Evolutionary conservation across 2,797 vertebrate genomes (phyloP).

Genomic region (Gorsachius magnificus): DNA sequence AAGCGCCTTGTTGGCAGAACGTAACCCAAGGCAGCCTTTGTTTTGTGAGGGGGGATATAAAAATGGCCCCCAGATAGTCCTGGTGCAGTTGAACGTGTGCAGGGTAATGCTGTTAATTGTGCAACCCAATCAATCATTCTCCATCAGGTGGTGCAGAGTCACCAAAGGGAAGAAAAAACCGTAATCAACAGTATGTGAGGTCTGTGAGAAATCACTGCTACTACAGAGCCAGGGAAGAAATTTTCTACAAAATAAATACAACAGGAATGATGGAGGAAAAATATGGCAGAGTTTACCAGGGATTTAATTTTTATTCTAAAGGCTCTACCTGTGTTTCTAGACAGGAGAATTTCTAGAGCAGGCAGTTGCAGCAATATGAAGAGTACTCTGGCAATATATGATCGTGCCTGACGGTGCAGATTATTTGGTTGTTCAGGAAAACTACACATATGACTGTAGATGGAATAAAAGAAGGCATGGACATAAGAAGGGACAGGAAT

Average conservation of each 20-base stretch:
- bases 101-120: not conserved
- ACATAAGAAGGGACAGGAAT: not conserved
- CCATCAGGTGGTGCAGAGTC: not conserved
- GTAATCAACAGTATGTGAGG: not conserved
- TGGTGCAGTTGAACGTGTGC: not conserved
- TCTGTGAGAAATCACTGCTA: not conserved
- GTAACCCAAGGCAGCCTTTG: not conserved
- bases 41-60: not conserved
- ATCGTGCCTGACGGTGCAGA: not conserved
- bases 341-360: not conserved
- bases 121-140: not conserved
- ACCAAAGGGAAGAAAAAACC: not conserved
- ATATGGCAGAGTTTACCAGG: not conserved
- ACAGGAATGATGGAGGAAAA: not conserved
- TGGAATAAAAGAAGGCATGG: not conserved
- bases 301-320: not conserved
- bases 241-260: not conserved
- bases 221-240: not conserved
- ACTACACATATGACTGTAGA: not conserved
- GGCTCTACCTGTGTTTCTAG: not conserved
- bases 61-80: not conserved
- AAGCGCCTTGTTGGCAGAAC: not conserved
- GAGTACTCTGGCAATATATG: not conserved
- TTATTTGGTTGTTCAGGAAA: not conserved
- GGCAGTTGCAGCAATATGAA: not conserved